Conservation (phyloP, 2,888 invertebrate species). For the Lasioglossum vierecki region DNA sequence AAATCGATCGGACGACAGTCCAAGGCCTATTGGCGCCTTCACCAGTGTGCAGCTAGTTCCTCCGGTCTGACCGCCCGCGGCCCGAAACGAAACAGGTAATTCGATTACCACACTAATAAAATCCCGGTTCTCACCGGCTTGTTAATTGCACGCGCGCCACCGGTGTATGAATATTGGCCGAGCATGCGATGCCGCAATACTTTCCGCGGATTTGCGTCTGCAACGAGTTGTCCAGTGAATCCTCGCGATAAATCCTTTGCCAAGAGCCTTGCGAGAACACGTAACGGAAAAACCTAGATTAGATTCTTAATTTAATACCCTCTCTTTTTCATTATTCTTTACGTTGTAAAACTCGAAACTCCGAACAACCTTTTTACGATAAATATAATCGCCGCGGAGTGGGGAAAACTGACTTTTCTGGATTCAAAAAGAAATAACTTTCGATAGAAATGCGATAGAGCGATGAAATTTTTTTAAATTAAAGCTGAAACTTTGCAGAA, state of each 20-base stretch:
- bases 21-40: constrained; percentile 31
- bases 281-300: background rate
- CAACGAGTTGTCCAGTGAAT: background rate
- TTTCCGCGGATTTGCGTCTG: constrained; percentile 30
- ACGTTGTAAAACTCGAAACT: too few relatives aligned
- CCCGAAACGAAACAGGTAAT: constrained; percentile 30
- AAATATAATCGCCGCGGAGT: too few relatives aligned
- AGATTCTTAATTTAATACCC: background rate
- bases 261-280: background rate
- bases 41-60: background rate
- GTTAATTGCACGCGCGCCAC: constrained; percentile 44
- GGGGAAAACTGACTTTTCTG: too few relatives aligned
- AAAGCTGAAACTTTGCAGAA: too few relatives aligned
- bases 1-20: constrained; percentile 64
- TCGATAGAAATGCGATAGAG: too few relatives aligned
- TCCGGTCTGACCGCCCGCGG: background rate
- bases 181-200: constrained; percentile 44
- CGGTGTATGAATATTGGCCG: constrained; percentile 28
- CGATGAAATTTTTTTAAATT: too few relatives aligned
- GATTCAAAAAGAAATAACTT: too few relatives aligned
- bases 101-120: constrained; percentile 46
- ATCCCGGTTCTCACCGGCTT: constrained; percentile 38
- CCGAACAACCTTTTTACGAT: too few relatives aligned
- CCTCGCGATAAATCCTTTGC: background rate
- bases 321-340: background rate